Conservation (phyloP, 2,113 vertebrate genomes). For the Amphiprion percula region DNA sequence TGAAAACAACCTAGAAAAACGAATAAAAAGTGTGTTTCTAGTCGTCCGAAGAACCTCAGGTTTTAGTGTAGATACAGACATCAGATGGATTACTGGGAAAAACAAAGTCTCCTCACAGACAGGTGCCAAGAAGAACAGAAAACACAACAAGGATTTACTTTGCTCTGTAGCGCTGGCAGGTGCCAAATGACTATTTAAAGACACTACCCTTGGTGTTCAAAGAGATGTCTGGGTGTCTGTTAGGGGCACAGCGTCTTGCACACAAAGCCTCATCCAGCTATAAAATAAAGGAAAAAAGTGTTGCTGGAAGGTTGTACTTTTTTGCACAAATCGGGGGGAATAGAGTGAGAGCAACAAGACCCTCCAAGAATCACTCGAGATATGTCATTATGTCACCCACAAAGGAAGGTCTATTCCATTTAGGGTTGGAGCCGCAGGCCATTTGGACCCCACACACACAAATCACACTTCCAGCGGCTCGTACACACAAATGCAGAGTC, state of each 20-base stretch:
- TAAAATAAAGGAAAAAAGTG: slow-evolving; percentile 15
- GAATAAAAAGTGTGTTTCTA: no score
- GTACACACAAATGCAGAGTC: slow-evolving; percentile 58
- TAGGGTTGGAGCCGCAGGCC: slow-evolving; percentile 66
- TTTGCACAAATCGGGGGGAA: slow-evolving; percentile 51
- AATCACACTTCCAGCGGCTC: slow-evolving; percentile 53
- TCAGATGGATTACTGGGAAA: neutral
- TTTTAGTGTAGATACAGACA: no score
- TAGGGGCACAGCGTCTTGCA: slow-evolving; percentile 36
- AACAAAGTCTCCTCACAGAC: neutral
- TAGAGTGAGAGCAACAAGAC: slow-evolving; percentile 59
- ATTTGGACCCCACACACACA: slow-evolving; percentile 69
- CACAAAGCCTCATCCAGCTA: slow-evolving; percentile 40
- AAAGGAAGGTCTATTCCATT: slow-evolving; percentile 76
- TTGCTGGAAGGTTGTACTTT: slow-evolving; percentile 62
- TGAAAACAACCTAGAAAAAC: no score
- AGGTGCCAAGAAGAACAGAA: slow-evolving; percentile 20
- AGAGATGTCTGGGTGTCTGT: slow-evolving; percentile 48
- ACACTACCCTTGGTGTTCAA: slow-evolving; percentile 34
- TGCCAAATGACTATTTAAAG: slow-evolving; percentile 43
- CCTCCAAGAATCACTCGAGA: slow-evolving; percentile 73
- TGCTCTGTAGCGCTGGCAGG: slow-evolving; percentile 24
- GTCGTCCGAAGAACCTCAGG: no score
- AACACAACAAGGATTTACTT: slow-evolving; percentile 38
- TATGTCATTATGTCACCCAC: slow-evolving; percentile 80